A percentile compares a stretch with the other conserved stretches of the same genome.
These are phyloP conservation scores for Panagrolaimus sp. DNA, from an alignment of 1,140 invertebrate genomes.

Conservation along the genomic window DNA sequence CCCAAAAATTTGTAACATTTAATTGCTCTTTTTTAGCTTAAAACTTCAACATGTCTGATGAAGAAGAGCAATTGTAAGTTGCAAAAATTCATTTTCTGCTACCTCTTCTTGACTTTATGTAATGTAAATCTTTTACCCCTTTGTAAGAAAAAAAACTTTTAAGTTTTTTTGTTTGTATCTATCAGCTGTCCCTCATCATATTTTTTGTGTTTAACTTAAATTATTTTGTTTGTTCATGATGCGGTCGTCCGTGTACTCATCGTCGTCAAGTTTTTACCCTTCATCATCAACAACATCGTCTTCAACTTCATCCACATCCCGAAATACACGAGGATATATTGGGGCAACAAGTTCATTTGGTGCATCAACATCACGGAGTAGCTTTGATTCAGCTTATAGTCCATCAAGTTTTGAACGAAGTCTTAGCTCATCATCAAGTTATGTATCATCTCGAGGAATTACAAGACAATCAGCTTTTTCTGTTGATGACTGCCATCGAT, in stretches of 20 bases:
- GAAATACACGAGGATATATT: neutral
- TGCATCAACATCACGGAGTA: neutral
- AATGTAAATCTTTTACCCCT: neutral
- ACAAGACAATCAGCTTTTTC: constrained; percentile 8
- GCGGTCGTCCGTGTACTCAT: constrained; percentile 6
- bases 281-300: neutral
- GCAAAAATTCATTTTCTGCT: neutral
- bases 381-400: constrained; percentile 3
- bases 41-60: constrained; percentile 28
- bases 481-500: neutral
- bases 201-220: constrained; percentile 9
- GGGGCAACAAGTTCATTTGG: neutral
- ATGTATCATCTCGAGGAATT: neutral
- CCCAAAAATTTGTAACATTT: neutral
- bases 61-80: constrained; percentile 38
- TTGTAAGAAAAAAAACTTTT: neutral
- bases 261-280: neutral
- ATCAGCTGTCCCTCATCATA: constrained; percentile 5
- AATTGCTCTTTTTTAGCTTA: constrained; percentile 10
- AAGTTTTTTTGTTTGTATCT: constrained; percentile 10
- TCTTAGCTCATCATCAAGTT: neutral
- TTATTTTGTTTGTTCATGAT: constrained; percentile 6
- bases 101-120: constrained; percentile 9
- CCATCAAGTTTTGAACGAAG: constrained; percentile 10
- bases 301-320: neutral